Evolutionary conservation across 2,113 vertebrate species (phyloP).

Genomic region (Psephotus haematonotus): DNA sequence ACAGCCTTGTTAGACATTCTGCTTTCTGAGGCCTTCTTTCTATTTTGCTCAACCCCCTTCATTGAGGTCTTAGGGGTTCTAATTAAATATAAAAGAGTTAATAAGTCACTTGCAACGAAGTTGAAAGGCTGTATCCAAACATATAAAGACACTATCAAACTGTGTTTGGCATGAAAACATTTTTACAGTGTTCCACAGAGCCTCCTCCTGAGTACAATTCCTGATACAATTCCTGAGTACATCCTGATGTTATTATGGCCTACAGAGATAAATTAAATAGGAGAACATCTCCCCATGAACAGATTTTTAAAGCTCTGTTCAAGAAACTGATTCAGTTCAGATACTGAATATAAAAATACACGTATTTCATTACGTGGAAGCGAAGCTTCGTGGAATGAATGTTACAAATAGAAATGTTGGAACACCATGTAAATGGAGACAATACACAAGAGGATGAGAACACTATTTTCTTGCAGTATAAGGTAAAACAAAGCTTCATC

Average conservation of each 20-base stretch:
- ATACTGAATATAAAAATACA: not conserved
- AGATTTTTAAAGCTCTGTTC: not conserved
- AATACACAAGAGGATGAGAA: conserved; percentile 32
- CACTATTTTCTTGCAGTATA: not conserved
- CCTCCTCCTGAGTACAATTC: not conserved
- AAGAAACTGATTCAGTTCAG: not conserved
- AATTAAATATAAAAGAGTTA: conserved; percentile 80
- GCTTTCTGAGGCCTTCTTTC: conserved; percentile 80
- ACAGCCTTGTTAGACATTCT: conserved; percentile 77
- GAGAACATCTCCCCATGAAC: not conserved
- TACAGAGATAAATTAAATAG: not conserved
- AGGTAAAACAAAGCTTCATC: conserved; percentile 11
- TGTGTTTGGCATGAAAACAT: conserved; percentile 5
- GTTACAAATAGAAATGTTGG: conserved; percentile 55
- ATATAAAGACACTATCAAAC: conserved; percentile 41
- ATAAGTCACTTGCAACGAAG: conserved; percentile 71
- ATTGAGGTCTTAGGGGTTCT: conserved; percentile 80
- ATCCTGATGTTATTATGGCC: not conserved
- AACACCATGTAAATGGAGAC: conserved; percentile 53
- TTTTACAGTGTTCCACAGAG: not conserved
- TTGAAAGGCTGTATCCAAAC: conserved; percentile 52
- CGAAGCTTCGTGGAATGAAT: conserved; percentile 68
- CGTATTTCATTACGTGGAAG: conserved; percentile 22
- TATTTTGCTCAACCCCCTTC: conserved; percentile 82
- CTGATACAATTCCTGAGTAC: not conserved